Percentiles rank a stretch among this genome's conserved stretches.
phyloP scores from a whole-genome alignment of 2,113 vertebrate genomes.

The Coracopsis vasa region DNA sequence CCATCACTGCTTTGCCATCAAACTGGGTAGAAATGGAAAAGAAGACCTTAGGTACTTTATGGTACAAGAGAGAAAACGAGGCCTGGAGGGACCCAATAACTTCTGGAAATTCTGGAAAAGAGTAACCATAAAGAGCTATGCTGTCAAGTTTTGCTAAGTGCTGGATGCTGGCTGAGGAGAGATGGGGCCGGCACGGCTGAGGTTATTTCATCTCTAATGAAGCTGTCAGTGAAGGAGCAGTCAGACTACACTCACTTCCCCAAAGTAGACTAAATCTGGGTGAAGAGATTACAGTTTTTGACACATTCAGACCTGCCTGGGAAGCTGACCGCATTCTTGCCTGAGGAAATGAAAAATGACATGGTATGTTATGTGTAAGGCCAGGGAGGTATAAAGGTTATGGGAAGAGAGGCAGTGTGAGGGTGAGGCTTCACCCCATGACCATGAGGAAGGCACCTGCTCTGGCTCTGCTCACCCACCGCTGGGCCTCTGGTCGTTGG shows the following conservation, averaged over 20 bases:
- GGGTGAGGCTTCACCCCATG: not conserved
- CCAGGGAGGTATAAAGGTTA: not conserved
- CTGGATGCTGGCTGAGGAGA: not conserved
- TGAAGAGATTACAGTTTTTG: slow-evolving; percentile 36
- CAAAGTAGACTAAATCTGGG: slow-evolving; percentile 44
- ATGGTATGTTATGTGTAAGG: not conserved
- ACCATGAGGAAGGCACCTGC: not conserved
- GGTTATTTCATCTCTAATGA: slow-evolving; percentile 30
- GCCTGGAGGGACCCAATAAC: not conserved
- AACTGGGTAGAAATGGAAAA: not conserved
- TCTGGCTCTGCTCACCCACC: not conserved
- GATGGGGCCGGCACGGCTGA: not conserved
- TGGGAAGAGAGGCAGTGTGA: not conserved
- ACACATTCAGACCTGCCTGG: slow-evolving; percentile 36
- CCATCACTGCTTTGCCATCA: not conserved
- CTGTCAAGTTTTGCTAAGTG: not conserved
- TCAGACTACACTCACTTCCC: not conserved
- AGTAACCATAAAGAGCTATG: not conserved
- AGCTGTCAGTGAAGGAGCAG: slow-evolving; percentile 34
- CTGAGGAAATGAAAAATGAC: not conserved
- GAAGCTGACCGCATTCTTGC: slow-evolving; percentile 35
- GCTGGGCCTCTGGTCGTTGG: not conserved
- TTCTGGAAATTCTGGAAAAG: not conserved
- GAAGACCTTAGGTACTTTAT: accelerated
- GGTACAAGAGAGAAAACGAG: not conserved